These are phyloP conservation scores for Formica exsecta DNA, from an alignment of 1,140 invertebrate genomes.

Conservation along the genomic window DNA sequence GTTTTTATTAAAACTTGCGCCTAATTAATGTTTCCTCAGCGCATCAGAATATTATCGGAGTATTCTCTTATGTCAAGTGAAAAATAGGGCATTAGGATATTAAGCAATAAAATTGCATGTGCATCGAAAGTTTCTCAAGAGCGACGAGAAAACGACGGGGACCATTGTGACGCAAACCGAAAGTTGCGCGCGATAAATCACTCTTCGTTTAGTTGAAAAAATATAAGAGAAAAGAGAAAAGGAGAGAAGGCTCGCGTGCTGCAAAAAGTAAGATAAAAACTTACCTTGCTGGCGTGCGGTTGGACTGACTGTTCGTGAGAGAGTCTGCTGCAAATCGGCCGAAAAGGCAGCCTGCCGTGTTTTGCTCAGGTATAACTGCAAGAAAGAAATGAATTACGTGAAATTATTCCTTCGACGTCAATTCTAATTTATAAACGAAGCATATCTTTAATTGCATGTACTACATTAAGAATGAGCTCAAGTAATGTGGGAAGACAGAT, in stretches of 20 bases:
- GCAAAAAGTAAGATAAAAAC: slow-evolving; percentile 60
- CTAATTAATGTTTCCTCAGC: slow-evolving; percentile 7
- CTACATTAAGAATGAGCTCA: slow-evolving; percentile 35
- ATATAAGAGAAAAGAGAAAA: slow-evolving; percentile 14
- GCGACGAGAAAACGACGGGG: slow-evolving; percentile 59
- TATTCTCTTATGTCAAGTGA: not conserved
- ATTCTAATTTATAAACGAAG: slow-evolving; percentile 61
- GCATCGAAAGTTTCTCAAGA: slow-evolving; percentile 63
- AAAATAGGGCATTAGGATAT: slow-evolving; percentile 53
- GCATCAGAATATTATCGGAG: not conserved
- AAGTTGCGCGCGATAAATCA: slow-evolving; percentile 54
- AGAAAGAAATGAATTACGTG: slow-evolving; percentile 52
- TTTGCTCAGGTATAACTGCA: slow-evolving; percentile 85
- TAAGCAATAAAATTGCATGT: slow-evolving; percentile 61
- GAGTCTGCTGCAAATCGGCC: slow-evolving; percentile 76
- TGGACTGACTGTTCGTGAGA: slow-evolving; percentile 78
- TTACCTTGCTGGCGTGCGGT: slow-evolving; percentile 84
- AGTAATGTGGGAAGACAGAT: slow-evolving; percentile 47
- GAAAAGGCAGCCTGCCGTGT: slow-evolving; percentile 78
- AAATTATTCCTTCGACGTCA: slow-evolving; percentile 61
- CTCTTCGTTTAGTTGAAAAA: slow-evolving; percentile 19
- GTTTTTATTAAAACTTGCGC: not conserved
- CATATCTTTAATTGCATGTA: slow-evolving; percentile 55
- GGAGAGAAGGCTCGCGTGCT: slow-evolving; percentile 17
- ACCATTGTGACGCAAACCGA: slow-evolving; percentile 11